A percentile compares a stretch with the other conserved stretches of the same genome.
phyloP scores from a whole-genome alignment of 2,888 invertebrate genomes.

The Rhagophthalmus giganteus region DNA sequence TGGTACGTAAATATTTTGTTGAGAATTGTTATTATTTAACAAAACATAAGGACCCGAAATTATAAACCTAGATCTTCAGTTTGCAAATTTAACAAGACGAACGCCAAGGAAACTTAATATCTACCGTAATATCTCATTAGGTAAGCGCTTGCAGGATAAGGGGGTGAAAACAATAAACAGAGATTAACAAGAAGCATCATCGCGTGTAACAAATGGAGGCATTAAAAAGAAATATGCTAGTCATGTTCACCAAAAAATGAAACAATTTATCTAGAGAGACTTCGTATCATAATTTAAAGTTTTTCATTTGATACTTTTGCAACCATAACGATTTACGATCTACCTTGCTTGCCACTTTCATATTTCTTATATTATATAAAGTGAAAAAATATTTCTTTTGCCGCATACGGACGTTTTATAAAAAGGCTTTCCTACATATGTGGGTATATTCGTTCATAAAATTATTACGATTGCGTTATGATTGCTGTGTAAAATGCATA shows the following conservation, averaged over 20 bases:
- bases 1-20: background rate
- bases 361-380: no score
- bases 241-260: slow-evolving; percentile 27
- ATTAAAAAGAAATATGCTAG: slow-evolving; percentile 33
- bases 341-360: no score
- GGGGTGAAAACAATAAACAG: slow-evolving; percentile 29
- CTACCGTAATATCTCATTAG: slow-evolving; percentile 24
- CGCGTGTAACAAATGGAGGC: slow-evolving; percentile 26
- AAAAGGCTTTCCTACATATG: no score
- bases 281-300: background rate
- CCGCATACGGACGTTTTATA: no score
- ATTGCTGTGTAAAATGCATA: no score
- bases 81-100: slow-evolving; percentile 2
- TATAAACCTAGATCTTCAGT: background rate
- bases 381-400: no score
- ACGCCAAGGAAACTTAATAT: slow-evolving; percentile 20
- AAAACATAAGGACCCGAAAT: background rate
- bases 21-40: background rate
- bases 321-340: no score
- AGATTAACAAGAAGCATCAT: slow-evolving; percentile 30
- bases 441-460: no score
- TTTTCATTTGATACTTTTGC: no score
- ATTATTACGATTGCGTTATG: no score
- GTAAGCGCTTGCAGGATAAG: slow-evolving; percentile 11
- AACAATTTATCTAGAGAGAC: slow-evolving; percentile 2